A percentile compares a stretch with the other conserved stretches of the same genome.
These are phyloP conservation scores for Dermatemys mawii DNA, from an alignment of 2,113 vertebrate species.

Conservation along the genomic window DNA sequence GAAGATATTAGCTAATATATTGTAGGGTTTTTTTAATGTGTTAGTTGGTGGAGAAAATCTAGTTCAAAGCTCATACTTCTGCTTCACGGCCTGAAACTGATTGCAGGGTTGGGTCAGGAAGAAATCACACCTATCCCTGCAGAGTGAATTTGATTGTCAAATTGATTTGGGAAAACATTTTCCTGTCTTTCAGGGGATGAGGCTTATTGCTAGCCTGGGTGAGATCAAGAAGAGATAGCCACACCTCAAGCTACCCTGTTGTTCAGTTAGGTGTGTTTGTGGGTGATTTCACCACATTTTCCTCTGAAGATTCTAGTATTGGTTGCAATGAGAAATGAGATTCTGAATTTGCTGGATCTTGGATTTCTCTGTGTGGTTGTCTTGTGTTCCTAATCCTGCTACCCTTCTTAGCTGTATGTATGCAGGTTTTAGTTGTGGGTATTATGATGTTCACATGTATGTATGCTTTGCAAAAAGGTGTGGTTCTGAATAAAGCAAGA, in stretches of 20 bases:
- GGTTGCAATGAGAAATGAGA: neutral
- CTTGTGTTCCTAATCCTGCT: accelerated
- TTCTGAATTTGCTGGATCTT: neutral
- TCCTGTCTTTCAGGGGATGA: neutral
- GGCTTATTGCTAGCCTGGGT: neutral
- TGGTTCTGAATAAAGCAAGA: neutral
- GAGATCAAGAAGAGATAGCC: neutral
- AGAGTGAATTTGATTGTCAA: neutral
- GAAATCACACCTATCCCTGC: neutral
- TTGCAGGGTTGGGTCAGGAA: neutral
- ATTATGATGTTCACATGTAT: neutral
- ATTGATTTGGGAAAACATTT: neutral
- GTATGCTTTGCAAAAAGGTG: neutral
- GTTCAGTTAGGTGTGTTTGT: neutral
- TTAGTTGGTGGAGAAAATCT: neutral
- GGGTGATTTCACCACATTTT: neutral
- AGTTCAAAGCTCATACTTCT: neutral
- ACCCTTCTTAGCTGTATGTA: neutral
- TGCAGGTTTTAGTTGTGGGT: accelerated
- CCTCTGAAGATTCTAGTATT: neutral
- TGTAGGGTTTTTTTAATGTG: neutral
- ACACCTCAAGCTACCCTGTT: accelerated
- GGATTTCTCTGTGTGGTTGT: accelerated
- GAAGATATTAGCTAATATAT: no score
- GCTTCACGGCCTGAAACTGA: neutral